Base-by-base conservation (phyloP, 2,113 vertebrate genomes). In the Globicephala melas region DNA sequence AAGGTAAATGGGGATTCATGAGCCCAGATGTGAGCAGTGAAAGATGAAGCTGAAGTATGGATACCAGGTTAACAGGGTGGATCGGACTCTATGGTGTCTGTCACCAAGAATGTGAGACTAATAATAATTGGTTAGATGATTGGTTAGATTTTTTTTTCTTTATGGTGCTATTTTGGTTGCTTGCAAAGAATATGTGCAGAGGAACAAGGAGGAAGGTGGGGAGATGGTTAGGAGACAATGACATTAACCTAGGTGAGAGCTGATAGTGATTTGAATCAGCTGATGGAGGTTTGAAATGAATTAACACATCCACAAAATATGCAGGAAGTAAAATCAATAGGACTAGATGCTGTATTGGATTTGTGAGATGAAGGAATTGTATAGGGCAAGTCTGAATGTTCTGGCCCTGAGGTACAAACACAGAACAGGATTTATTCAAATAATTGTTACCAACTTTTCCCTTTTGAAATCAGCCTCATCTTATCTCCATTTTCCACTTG, bases 1-100 rank as follows among this genome's bases (percentile, higher is more conserved):
- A 70, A 23, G 38, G 8, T 17, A 41, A 63, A 25, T 47, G 10
- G 10, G 21, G 17, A n/a, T 26, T 85, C 23, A 5, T 11, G 14
- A 84, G 62, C 2, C 10, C 26, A 23, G 67, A 10, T 0, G 2
- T 14, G 25, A 76, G 5, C 6, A 38, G 1, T 8, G 36, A 76
- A 33, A 12, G 20, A 58, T 12, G n/a, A 79, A 21, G 13, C 1
- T 28, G 4, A 44, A 8, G 6, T 41, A 3, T 9, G 14, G 5
- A 26, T 17, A 18, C 5, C 18, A 4, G 23, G 13, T 26, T 6
- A 63, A n/a, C 10, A 15, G 21, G 21, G 3, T 4, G 1, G 6
- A 10, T 4, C 9, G 1, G 47, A 68, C 1, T 3, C 47, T 20
- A 9, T 60, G 21, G 8, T 41, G 63, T 70, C 58, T 58, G 20